A percentile compares a stretch with the other conserved stretches of the same genome.
Evolutionary conservation across 2,113 vertebrate genomes (phyloP).

Genomic region (Xenotilapia flavipinnis): DNA sequence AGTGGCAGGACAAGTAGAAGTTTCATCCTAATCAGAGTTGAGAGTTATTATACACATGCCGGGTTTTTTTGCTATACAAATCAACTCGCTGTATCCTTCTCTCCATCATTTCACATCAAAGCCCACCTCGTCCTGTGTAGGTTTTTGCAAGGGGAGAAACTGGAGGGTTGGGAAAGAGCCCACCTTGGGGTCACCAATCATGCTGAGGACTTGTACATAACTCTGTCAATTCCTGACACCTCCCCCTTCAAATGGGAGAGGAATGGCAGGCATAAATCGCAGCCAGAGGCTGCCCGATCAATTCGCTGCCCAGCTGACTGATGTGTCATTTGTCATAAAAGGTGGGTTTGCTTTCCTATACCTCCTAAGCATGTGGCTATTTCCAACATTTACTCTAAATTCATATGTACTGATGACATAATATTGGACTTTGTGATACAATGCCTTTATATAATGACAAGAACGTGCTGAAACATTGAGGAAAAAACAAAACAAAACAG

Average conservation of each 20-base stretch:
- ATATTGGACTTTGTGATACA: not conserved
- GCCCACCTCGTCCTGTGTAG: not conserved
- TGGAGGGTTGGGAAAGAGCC: conserved; percentile 28
- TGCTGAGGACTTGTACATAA: conserved; percentile 59
- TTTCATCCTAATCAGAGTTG: conserved; percentile 53
- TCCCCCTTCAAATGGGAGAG: conserved; percentile 64
- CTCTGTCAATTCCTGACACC: conserved; percentile 67
- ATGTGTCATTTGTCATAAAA: conserved; percentile 56
- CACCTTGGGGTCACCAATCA: conserved; percentile 65
- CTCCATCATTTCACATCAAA: conserved; percentile 27
- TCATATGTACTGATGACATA: not conserved
- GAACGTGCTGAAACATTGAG: not conserved
- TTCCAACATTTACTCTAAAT: not conserved
- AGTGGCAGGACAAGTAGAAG: conserved; percentile 39
- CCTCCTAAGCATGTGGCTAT: conserved; percentile 13
- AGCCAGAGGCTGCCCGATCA: conserved; percentile 56
- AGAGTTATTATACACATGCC: conserved; percentile 46
- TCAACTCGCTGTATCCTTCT: not conserved
- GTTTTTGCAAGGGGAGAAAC: conserved; percentile 2
- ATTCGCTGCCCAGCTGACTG: conserved; percentile 56
- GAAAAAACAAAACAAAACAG: not conserved
- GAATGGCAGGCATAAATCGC: conserved; percentile 65
- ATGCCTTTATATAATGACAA: not conserved
- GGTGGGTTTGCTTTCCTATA: conserved; percentile 6
- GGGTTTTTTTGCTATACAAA: not conserved